Percentiles rank a stretch among this genome's conserved stretches.
phyloP scores from a whole-genome alignment of 2,113 vertebrate species.

The Picathartes gymnocephalus region DNA sequence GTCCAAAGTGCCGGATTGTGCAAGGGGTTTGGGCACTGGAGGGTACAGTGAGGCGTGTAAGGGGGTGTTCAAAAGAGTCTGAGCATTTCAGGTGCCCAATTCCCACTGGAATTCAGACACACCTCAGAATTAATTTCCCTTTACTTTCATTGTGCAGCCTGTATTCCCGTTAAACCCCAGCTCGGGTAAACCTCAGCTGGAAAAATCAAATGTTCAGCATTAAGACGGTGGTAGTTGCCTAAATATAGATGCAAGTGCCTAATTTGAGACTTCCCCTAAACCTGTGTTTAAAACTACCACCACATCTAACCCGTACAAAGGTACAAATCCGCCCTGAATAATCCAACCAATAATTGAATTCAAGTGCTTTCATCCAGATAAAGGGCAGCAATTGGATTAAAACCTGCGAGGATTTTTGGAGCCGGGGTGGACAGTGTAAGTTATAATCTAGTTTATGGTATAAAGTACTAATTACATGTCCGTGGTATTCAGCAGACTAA shows the following conservation, averaged over 20 bases:
- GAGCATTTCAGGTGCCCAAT: background rate
- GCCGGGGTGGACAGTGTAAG: background rate
- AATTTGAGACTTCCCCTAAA: conserved; percentile 25
- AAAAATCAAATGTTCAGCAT: conserved; percentile 13
- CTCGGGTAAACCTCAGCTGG: background rate
- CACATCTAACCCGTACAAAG: background rate
- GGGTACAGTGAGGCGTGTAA: background rate
- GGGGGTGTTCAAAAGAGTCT: background rate
- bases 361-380: conserved; percentile 18
- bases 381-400: conserved; percentile 37
- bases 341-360: background rate
- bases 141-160: background rate
- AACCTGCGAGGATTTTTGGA: background rate
- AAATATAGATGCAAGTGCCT: conserved; percentile 22
- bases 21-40: background rate
- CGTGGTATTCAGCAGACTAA: background rate
- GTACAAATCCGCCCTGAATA: background rate
- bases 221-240: background rate
- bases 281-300: background rate
- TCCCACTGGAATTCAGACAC: background rate
- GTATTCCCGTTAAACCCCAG: background rate
- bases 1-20: background rate
- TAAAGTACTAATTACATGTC: conserved; percentile 17
- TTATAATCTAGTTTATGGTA: conserved; percentile 17
- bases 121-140: background rate